phyloP scores from a whole-genome alignment of 2,888 invertebrate species.

The Andrena haemorrhoa region DNA sequence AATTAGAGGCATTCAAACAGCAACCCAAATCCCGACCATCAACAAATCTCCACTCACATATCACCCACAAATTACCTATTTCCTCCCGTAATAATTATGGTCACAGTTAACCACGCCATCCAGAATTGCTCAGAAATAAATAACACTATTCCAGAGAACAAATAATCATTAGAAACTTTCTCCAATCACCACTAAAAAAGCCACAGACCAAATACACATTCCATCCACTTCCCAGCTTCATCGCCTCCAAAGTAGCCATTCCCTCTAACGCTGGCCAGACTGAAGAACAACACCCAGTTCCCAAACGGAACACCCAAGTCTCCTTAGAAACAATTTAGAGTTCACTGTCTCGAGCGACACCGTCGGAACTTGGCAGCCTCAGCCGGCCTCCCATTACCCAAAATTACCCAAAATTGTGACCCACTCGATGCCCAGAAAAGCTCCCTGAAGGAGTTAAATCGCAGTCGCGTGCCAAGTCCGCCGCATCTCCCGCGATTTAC shows the following conservation, averaged over 20 bases:
- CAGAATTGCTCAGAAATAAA: too few species aligned
- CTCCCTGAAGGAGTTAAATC: background rate
- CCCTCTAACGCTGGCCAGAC: background rate
- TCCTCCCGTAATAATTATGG: too few species aligned
- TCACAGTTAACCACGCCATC: too few species aligned
- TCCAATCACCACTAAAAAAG: too few species aligned
- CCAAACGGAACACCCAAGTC: background rate
- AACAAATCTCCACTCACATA: too few species aligned
- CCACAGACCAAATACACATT: too few species aligned
- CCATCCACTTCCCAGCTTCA: background rate
- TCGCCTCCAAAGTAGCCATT: background rate
- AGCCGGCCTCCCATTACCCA: background rate
- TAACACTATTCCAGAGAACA: too few species aligned
- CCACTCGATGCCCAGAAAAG: background rate
- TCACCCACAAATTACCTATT: too few species aligned
- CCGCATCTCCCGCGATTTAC: background rate
- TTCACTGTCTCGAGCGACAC: conserved; percentile 6
- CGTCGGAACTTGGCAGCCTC: conserved; percentile 9
- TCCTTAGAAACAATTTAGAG: background rate
- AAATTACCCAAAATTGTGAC: background rate
- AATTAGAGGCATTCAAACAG: too few species aligned
- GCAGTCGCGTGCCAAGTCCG: background rate
- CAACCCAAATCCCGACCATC: too few species aligned
- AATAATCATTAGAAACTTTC: too few species aligned
- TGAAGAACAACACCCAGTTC: background rate